Evolutionary conservation across 2,888 invertebrate species (phyloP).

Genomic region (Carcina quercana): DNA sequence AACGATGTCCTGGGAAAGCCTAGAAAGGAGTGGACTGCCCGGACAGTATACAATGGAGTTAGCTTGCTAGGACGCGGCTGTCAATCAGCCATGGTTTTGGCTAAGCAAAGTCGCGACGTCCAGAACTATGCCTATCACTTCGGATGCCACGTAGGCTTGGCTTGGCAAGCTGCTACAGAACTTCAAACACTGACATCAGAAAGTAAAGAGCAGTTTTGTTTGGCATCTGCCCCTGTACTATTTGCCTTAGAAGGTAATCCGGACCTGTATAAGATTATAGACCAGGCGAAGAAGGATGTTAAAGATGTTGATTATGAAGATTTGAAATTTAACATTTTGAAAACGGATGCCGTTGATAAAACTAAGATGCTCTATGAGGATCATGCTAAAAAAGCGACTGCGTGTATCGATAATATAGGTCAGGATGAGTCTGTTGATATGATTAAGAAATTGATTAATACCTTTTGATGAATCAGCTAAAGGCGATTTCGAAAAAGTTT

Average conservation of each 20-base stretch:
- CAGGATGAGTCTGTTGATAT: slow-evolving; percentile 60
- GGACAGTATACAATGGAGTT: slow-evolving; percentile 82
- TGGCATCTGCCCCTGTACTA: slow-evolving; percentile 88
- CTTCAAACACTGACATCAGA: slow-evolving; percentile 64
- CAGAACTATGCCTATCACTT: slow-evolving; percentile 85
- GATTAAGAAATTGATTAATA: slow-evolving; percentile 62
- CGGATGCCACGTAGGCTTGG: slow-evolving; percentile 86
- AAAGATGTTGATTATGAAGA: slow-evolving; percentile 80
- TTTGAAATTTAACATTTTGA: slow-evolving; percentile 62
- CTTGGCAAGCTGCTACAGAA: slow-evolving; percentile 82
- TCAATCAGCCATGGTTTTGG: slow-evolving; percentile 84
- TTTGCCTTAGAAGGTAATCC: slow-evolving; percentile 88
- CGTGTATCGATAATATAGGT: slow-evolving; percentile 51
- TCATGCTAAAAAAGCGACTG: slow-evolving; percentile 53
- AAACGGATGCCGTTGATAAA: slow-evolving; percentile 59
- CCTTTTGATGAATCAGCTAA: no score
- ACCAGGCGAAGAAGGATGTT: slow-evolving; percentile 78
- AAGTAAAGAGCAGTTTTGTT: slow-evolving; percentile 79
- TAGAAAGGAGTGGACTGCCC: slow-evolving; percentile 81
- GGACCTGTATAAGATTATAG: slow-evolving; percentile 75
- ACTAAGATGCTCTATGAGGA: slow-evolving; percentile 56
- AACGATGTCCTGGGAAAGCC: slow-evolving; percentile 73
- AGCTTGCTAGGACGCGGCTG: slow-evolving; percentile 82
- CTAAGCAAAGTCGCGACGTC: slow-evolving; percentile 78
- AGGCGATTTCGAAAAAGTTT: no score